Conservation (phyloP, 2,888 invertebrate genomes). For the Plusia festucae region DNA sequence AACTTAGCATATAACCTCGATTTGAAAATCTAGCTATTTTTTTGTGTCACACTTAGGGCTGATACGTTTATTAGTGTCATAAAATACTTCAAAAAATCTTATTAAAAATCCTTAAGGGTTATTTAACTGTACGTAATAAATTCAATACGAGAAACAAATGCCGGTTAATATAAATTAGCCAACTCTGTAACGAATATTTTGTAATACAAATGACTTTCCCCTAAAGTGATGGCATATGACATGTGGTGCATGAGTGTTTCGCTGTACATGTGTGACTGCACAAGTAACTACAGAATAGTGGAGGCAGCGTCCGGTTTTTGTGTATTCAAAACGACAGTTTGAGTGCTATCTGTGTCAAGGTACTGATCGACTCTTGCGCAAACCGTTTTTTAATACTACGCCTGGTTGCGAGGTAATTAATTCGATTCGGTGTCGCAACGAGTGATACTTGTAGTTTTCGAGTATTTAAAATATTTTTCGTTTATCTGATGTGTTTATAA, state of each 20-base stretch:
- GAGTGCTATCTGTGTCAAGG: conserved; percentile 87
- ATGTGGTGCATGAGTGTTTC: conserved; percentile 22
- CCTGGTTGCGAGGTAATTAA: conserved; percentile 88
- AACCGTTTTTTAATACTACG: conserved; percentile 87
- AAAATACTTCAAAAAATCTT: not conserved
- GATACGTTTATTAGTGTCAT: conserved; percentile 1
- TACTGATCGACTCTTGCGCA: conserved; percentile 88
- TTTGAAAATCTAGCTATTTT: conserved; percentile 36
- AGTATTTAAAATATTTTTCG: conserved; percentile 67
- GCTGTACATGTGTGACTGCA: conserved; percentile 32
- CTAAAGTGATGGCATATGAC: not conserved
- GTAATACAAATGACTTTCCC: conserved; percentile 27
- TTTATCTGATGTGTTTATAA: conserved; percentile 42
- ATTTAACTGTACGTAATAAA: not conserved
- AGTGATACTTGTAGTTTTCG: conserved; percentile 82
- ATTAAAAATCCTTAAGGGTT: not conserved
- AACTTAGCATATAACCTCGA: conserved; percentile 56
- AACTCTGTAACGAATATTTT: conserved; percentile 14
- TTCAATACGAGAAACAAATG: not conserved
- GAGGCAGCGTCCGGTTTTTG: conserved; percentile 88
- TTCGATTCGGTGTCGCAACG: conserved; percentile 88
- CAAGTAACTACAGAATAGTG: conserved; percentile 73
- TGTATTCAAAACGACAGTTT: conserved; percentile 89
- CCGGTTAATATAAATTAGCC: not conserved
- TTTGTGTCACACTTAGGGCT: conserved; percentile 28